Percentiles rank a stretch among this genome's conserved stretches.
Evolutionary conservation across 1,140 invertebrate genomes (phyloP).

Genomic region (Drosophila paulistorum): DNA sequence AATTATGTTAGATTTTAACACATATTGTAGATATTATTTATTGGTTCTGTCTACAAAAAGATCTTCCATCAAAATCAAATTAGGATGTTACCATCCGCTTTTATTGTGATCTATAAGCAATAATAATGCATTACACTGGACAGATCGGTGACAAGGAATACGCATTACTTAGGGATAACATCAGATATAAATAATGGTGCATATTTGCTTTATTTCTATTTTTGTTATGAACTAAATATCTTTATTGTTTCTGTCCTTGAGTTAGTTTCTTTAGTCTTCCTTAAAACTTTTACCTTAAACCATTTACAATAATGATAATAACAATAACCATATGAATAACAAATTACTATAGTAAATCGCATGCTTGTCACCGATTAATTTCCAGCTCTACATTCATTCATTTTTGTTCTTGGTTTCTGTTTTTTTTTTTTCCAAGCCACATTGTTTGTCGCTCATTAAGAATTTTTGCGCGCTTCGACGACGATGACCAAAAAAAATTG

Average conservation of each 20-base stretch:
- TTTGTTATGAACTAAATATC: too few species aligned
- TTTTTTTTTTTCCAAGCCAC: constrained; percentile 15
- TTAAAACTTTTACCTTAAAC: constrained; percentile 19
- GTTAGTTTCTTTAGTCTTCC: neutral
- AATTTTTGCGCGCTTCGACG: constrained; percentile 72
- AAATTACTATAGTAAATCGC: constrained; percentile 71
- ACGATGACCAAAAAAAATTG: constrained; percentile 35
- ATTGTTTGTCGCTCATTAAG: constrained; percentile 77
- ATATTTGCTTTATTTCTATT: too few species aligned
- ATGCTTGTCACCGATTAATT: constrained; percentile 69
- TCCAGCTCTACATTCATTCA: constrained; percentile 25
- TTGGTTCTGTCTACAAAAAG: too few species aligned
- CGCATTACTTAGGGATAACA: too few species aligned
- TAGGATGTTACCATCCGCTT: too few species aligned
- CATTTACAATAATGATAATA: constrained; percentile 58
- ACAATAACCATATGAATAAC: constrained; percentile 68
- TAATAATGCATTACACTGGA: too few species aligned
- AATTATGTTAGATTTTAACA: too few species aligned
- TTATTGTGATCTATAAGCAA: too few species aligned
- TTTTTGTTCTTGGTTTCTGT: neutral
- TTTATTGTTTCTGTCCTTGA: neutral
- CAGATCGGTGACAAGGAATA: too few species aligned
- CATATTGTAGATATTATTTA: too few species aligned
- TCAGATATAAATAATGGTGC: too few species aligned
- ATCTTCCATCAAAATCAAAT: too few species aligned